These are phyloP conservation scores for Agrilus planipennis DNA, from an alignment of 1,140 invertebrate genomes.

Conservation along the genomic window DNA sequence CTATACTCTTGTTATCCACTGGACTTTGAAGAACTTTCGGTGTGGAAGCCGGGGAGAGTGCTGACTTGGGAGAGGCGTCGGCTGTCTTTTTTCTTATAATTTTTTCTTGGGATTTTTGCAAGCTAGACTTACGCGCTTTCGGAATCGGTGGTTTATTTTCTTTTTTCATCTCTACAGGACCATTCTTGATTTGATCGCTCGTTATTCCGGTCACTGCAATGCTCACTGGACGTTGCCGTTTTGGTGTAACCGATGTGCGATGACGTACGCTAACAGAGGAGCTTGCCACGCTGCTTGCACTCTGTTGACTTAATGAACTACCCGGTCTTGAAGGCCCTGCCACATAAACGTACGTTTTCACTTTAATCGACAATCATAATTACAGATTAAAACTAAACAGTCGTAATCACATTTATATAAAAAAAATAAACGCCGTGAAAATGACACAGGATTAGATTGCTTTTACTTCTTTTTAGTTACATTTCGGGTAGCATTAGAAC, in stretches of 20 bases:
- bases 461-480: too few relatives aligned
- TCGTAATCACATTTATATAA: too few relatives aligned
- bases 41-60: conserved; percentile 14
- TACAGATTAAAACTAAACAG: too few relatives aligned
- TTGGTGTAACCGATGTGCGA: conserved; percentile 45
- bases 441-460: too few relatives aligned
- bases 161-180: conserved; percentile 14
- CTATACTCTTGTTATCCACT: background rate
- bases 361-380: too few relatives aligned
- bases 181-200: conserved; percentile 15
- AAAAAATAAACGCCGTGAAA: too few relatives aligned
- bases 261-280: conserved; percentile 39
- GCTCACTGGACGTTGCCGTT: conserved; percentile 65
- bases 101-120: conserved; percentile 23
- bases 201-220: conserved; percentile 70
- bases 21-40: conserved; percentile 3
- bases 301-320: conserved; percentile 65
- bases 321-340: conserved; percentile 59
- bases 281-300: conserved; percentile 43
- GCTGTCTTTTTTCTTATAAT: conserved; percentile 18
- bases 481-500: too few relatives aligned
- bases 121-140: conserved; percentile 26
- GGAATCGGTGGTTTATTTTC: conserved; percentile 29
- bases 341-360: too few relatives aligned
- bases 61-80: conserved; percentile 24